phyloP scores from a whole-genome alignment of 2,888 invertebrate species.

The Rhagophthalmus giganteus region DNA sequence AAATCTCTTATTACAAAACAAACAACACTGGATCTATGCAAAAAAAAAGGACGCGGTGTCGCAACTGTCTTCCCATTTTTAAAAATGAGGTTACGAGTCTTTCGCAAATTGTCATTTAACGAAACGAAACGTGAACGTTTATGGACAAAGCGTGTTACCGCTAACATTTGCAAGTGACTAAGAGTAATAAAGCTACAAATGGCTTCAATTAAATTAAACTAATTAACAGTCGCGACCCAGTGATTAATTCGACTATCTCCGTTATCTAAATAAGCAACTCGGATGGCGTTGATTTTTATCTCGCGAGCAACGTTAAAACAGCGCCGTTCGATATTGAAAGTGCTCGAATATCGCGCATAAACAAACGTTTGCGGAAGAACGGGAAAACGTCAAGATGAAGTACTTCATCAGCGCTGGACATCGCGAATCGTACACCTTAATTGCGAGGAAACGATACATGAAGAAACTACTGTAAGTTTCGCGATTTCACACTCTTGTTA shows the following conservation, averaged over 20 bases:
- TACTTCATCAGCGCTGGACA: constrained; percentile 60
- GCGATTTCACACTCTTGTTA: constrained; percentile 18
- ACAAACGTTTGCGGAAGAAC: background rate
- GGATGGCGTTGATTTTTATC: constrained; percentile 3
- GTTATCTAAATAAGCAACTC: constrained; percentile 1
- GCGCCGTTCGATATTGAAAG: constrained; percentile 3
- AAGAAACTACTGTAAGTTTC: constrained; percentile 68
- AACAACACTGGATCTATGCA: too few species aligned
- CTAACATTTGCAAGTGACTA: constrained; percentile 5
- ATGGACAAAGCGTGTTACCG: constrained; percentile 16
- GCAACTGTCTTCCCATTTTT: constrained; percentile 17
- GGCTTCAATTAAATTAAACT: constrained; percentile 6
- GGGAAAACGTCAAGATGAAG: constrained; percentile 58
- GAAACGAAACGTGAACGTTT: constrained; percentile 20
- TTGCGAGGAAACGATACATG: constrained; percentile 66
- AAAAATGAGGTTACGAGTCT: constrained; percentile 19
- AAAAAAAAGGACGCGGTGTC: too few species aligned
- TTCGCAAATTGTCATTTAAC: constrained; percentile 16
- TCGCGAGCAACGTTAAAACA: background rate
- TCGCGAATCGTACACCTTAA: constrained; percentile 65
- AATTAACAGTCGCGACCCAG: constrained; percentile 3
- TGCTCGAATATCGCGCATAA: background rate
- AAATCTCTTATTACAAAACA: too few species aligned
- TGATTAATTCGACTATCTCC: constrained; percentile 5
- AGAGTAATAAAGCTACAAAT: constrained; percentile 6